Evolutionary conservation across 1,140 invertebrate genomes (phyloP).

Genomic region (Brachionus plicatilis): DNA sequence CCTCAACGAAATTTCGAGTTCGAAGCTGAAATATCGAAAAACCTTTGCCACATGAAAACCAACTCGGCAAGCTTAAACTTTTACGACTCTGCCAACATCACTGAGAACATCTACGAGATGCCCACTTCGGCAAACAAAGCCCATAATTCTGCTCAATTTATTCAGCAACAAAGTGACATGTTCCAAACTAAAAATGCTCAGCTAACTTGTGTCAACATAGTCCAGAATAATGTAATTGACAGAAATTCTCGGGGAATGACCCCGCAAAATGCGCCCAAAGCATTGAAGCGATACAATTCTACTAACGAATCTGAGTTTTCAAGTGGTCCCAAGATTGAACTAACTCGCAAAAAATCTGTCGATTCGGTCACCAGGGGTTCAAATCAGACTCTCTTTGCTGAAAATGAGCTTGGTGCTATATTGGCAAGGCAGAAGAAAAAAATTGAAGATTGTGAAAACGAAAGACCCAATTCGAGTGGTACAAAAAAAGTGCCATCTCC

Average conservation of each 20-base stretch:
- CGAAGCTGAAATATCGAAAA: neutral
- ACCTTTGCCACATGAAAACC: neutral
- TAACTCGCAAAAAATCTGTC: conserved; percentile 18
- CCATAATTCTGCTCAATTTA: neutral
- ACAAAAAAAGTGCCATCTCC: neutral
- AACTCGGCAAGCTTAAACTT: conserved; percentile 1
- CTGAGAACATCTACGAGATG: neutral
- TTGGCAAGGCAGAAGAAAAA: conserved; percentile 38
- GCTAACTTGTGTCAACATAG: neutral
- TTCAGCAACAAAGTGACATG: neutral
- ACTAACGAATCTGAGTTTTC: neutral
- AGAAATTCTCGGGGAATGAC: neutral
- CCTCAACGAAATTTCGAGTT: conserved; percentile 12
- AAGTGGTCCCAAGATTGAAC: neutral
- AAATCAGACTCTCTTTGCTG: neutral
- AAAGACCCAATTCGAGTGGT: neutral
- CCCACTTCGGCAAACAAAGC: neutral
- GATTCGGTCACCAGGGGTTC: neutral
- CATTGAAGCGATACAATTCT: conserved; percentile 17
- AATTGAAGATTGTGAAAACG: conserved; percentile 33
- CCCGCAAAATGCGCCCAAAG: neutral
- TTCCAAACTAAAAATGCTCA: neutral
- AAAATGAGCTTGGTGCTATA: neutral
- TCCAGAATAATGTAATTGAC: neutral
- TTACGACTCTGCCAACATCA: neutral